These are phyloP conservation scores for Dolichotis patagonum DNA, from an alignment of 2,113 vertebrate species.

Conservation along the genomic window DNA sequence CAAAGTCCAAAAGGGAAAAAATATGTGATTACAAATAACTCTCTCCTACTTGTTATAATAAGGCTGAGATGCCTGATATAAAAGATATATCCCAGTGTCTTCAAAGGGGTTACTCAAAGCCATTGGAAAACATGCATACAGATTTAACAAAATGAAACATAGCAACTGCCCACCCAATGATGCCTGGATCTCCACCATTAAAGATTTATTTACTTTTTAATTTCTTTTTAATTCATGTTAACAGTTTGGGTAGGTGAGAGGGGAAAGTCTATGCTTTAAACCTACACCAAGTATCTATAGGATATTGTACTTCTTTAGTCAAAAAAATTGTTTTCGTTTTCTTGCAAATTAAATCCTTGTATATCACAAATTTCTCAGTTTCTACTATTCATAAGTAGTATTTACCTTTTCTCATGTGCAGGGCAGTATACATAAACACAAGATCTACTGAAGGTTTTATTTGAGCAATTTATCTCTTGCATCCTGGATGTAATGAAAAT, in stretches of 20 bases:
- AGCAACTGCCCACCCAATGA: not conserved
- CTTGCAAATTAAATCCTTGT: slow-evolving; percentile 82
- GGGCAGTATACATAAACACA: slow-evolving; percentile 75
- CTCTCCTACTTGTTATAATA: not conserved
- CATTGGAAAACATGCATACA: not conserved
- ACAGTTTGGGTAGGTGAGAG: not conserved
- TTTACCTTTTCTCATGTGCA: slow-evolving; percentile 79
- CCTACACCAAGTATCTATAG: not conserved
- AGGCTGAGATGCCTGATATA: not conserved
- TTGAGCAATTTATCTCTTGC: slow-evolving; percentile 72
- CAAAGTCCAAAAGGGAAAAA: not conserved
- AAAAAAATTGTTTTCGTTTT: slow-evolving; percentile 47
- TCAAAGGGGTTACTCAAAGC: not conserved
- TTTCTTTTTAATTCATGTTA: not conserved
- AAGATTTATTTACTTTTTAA: not conserved
- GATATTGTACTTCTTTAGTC: not conserved
- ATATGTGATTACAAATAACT: not conserved
- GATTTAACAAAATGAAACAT: not conserved
- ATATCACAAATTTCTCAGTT: slow-evolving; percentile 70
- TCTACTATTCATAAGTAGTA: slow-evolving; percentile 78
- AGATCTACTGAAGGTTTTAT: slow-evolving; percentile 68
- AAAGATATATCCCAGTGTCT: not conserved
- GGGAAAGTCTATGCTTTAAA: not conserved
- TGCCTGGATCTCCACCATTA: not conserved
- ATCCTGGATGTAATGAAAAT: slow-evolving; percentile 62